Base-by-base conservation (phyloP, 2,888 invertebrate genomes). In the Saturnia japonica region DNA sequence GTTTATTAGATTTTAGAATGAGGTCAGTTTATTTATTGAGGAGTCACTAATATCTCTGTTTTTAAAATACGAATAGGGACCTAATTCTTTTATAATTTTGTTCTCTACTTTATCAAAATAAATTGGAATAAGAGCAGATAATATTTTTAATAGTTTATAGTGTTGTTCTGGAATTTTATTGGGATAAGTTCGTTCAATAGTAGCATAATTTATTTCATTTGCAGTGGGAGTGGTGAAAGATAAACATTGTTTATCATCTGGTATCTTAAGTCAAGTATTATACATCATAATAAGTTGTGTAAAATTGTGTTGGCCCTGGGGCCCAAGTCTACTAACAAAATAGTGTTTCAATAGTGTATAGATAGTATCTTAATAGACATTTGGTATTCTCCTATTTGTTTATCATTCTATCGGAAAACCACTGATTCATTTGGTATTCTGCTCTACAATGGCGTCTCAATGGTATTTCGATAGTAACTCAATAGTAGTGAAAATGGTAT, bases 1-100 rank as follows among this genome's bases (percentile, higher is more conserved):
- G 45, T 12, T 45, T n/a, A 51, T 22, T 54, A 54, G 54, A 54
- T 22, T 54, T 47, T 54, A 60, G 22, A 60, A 60, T 60, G 57
- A 14, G 57, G 57, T 60, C 28, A 60, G 12, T 51, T 19, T 60
- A 60, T 60, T 14, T 60, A 2, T 60, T 60, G 25, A 28, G 57
- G 12, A 25, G 28, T 60, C 25, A 28, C 57, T 60, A 25, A 16
- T 54, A 54, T 54, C 54, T 54, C 25, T 28, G 25, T 25, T 60
- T 14, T 25, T 60, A 28, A 6, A 60, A 28, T 14, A 28, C 28
- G 57, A 60, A 60, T 25, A 60, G 28, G 28, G 11, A 11, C 57
- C 57, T 57, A 57, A 57, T 57, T 57, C 22, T 57, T 14, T 57
- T 25, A 6, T 9, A 57, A 3, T 1, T 60, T 11, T 54, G 22